Evolutionary conservation across 2,113 vertebrate species (phyloP).

Genomic region (Formicarius rufipectus): DNA sequence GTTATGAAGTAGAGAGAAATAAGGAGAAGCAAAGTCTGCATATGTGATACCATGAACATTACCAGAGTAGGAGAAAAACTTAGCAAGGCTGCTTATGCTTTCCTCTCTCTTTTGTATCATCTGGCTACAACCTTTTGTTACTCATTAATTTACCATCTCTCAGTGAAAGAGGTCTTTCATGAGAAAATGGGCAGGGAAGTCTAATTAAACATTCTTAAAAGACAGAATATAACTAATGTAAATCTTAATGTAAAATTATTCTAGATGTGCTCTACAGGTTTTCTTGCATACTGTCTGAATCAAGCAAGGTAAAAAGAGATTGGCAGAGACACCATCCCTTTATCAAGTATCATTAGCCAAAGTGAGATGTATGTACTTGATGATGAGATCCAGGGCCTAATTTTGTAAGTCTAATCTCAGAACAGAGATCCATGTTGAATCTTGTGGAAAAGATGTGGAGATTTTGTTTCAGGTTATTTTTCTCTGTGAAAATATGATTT

Average conservation of each 20-base stretch:
- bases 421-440: not conserved
- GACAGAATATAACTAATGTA: not conserved
- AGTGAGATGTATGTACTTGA: not conserved
- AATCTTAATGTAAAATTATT: not conserved
- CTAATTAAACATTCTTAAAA: not conserved
- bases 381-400: not conserved
- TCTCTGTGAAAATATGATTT: not conserved
- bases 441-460: not conserved
- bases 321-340: not conserved
- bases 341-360: not conserved
- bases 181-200: not conserved
- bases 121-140: not conserved
- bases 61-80: not conserved
- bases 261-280: not conserved
- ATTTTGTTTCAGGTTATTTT: not conserved
- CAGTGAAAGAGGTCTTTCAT: not conserved
- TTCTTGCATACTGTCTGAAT: not conserved
- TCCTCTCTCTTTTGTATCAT: not conserved
- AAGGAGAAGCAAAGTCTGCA: not conserved
- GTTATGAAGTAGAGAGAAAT: not conserved
- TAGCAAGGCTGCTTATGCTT: not conserved
- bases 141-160: not conserved
- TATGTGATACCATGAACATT: not conserved
- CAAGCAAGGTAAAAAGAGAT: not conserved
- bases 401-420: not conserved